Percentiles rank a stretch among this genome's conserved stretches.
Conservation (phyloP, 2,797 vertebrate species). For the Muscicapa comitata region DNA sequence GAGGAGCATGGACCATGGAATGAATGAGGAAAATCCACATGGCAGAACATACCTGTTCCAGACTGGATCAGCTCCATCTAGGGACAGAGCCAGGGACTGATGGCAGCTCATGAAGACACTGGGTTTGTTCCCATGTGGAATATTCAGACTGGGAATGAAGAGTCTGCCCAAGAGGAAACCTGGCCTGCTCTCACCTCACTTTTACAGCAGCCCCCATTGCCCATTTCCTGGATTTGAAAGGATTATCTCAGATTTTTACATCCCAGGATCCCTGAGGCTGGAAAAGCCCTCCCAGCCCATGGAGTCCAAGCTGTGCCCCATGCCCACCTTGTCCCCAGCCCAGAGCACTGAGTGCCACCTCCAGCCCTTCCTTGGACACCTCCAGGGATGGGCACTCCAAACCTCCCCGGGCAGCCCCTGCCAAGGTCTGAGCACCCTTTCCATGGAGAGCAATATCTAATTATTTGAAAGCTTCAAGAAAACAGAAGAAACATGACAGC, state of each 20-base stretch:
- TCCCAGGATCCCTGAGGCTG: fast-evolving
- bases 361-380: neutral
- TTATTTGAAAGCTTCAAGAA: neutral
- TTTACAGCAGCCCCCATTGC: neutral
- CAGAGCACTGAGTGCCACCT: neutral
- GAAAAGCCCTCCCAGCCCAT: neutral
- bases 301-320: fast-evolving
- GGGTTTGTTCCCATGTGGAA: neutral
- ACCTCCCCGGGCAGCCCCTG: neutral
- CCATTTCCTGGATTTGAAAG: neutral
- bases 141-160: neutral
- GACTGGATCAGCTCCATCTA: neutral
- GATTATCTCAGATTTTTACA: neutral
- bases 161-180: neutral
- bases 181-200: neutral
- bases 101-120: neutral
- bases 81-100: neutral
- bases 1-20: neutral
- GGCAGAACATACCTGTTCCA: fast-evolving
- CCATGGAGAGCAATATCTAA: neutral
- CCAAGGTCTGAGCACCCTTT: neutral
- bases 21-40: neutral
- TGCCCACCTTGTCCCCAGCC: neutral
- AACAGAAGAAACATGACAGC: neutral
- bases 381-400: neutral